Conservation (phyloP, 2,797 vertebrate species). For the Rhabdomys pumilio region DNA sequence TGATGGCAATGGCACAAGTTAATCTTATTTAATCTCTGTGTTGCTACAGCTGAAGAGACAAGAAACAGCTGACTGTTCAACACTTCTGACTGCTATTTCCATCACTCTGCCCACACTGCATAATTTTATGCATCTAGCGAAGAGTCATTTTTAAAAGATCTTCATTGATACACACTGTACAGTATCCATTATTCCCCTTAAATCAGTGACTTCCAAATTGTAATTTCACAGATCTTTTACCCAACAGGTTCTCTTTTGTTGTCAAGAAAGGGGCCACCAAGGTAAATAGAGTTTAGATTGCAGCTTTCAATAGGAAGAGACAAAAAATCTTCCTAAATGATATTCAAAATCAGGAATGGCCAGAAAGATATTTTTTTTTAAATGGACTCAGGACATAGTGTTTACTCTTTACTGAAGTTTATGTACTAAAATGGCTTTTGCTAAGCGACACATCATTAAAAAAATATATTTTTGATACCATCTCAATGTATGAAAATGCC, state of each 20-base stretch:
- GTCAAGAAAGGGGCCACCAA: not conserved
- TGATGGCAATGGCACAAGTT: not conserved
- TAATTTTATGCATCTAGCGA: conserved; percentile 55
- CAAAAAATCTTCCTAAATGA: conserved; percentile 14
- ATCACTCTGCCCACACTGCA: conserved; percentile 6
- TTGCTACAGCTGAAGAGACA: not conserved
- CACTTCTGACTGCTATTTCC: conserved; percentile 37
- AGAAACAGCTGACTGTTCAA: conserved; percentile 36
- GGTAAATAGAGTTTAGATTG: conserved; percentile 53
- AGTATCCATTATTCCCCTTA: conserved; percentile 40
- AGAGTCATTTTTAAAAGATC: conserved; percentile 7
- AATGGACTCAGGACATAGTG: conserved; percentile 8
- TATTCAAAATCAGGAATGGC: not conserved
- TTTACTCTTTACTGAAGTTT: not conserved
- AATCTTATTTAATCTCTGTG: conserved; percentile 24
- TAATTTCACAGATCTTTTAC: conserved; percentile 27
- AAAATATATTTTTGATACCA: conserved; percentile 35
- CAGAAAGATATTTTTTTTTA: conserved; percentile 37
- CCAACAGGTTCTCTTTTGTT: conserved; percentile 28
- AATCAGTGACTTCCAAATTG: conserved; percentile 67
- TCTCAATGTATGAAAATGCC: conserved; percentile 48
- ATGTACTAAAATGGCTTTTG: conserved; percentile 4
- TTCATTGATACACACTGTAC: conserved; percentile 11
- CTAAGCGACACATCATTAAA: not conserved
- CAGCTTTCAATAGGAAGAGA: conserved; percentile 43